Evolutionary conservation across 2,797 vertebrate genomes (phyloP).

Genomic region (Gadopsis bispinosus): DNA sequence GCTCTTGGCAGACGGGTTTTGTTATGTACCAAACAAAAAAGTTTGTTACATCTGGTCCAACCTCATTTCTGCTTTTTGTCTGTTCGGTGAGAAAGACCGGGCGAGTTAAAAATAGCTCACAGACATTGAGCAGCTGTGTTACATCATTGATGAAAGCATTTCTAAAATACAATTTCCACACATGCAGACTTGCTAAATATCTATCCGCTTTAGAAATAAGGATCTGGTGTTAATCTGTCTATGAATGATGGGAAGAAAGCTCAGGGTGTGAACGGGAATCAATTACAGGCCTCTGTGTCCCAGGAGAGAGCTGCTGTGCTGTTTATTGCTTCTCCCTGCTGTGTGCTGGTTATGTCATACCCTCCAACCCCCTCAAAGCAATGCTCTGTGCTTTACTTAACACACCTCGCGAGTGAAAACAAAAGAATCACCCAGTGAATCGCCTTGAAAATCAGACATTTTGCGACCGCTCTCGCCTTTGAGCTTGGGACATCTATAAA

Average conservation of each 20-base stretch:
- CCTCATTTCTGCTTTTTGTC: constrained; percentile 30
- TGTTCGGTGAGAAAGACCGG: constrained; percentile 16
- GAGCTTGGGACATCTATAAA: not conserved
- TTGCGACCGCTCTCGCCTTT: constrained; percentile 1
- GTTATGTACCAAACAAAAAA: not conserved
- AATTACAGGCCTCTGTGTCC: constrained; percentile 70
- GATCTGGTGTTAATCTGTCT: constrained; percentile 28
- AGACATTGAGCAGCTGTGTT: constrained; percentile 51
- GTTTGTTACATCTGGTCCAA: constrained; percentile 18
- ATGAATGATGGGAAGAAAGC: constrained; percentile 39
- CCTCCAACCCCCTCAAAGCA: constrained; percentile 64
- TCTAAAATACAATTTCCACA: constrained; percentile 22
- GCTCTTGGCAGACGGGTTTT: not conserved
- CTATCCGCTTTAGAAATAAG: constrained; percentile 20
- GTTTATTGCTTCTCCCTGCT: constrained; percentile 77
- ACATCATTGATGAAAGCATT: constrained; percentile 47
- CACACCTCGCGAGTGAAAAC: constrained; percentile 11
- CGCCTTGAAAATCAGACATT: constrained; percentile 33
- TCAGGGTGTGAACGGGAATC: constrained; percentile 68
- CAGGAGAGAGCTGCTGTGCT: constrained; percentile 73
- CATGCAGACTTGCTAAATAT: not conserved
- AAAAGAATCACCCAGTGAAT: constrained; percentile 20
- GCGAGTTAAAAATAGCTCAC: constrained; percentile 69
- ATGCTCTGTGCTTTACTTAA: constrained; percentile 63
- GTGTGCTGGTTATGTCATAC: constrained; percentile 80